phyloP scores from a whole-genome alignment of 1,140 invertebrate species.

The Drosophila ironensis region DNA sequence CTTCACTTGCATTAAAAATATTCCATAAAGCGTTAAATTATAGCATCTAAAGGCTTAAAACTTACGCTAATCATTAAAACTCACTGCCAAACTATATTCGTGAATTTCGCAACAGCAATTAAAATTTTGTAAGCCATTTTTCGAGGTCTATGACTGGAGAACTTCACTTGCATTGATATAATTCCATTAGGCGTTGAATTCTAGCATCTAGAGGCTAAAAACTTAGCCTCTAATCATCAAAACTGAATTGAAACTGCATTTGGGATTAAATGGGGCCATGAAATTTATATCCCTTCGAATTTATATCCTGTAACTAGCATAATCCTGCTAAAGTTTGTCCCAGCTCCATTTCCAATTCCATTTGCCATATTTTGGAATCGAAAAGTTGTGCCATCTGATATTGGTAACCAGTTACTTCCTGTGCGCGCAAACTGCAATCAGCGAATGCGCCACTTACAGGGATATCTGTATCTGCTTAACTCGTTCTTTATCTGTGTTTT shows the following conservation, averaged over 20 bases:
- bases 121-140: too few species aligned
- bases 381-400: constrained; percentile 38
- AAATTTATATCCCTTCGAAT: constrained; percentile 9
- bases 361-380: constrained; percentile 36
- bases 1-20: too few species aligned
- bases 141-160: too few species aligned
- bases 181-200: too few species aligned
- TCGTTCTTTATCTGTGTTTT: constrained; percentile 49
- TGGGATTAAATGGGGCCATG: background rate
- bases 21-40: too few species aligned
- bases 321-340: constrained; percentile 2
- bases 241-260: background rate
- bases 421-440: constrained; percentile 18
- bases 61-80: too few species aligned
- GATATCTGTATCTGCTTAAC: constrained; percentile 36
- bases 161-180: too few species aligned
- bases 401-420: constrained; percentile 13
- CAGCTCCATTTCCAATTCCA: constrained; percentile 3
- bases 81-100: too few species aligned
- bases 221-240: too few species aligned
- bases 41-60: too few species aligned
- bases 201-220: too few species aligned
- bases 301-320: constrained; percentile 21
- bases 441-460: constrained; percentile 42
- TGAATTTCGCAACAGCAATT: too few species aligned